Evolutionary conservation across 2,113 vertebrate genomes (phyloP).

Genomic region (Zingel zingel): DNA sequence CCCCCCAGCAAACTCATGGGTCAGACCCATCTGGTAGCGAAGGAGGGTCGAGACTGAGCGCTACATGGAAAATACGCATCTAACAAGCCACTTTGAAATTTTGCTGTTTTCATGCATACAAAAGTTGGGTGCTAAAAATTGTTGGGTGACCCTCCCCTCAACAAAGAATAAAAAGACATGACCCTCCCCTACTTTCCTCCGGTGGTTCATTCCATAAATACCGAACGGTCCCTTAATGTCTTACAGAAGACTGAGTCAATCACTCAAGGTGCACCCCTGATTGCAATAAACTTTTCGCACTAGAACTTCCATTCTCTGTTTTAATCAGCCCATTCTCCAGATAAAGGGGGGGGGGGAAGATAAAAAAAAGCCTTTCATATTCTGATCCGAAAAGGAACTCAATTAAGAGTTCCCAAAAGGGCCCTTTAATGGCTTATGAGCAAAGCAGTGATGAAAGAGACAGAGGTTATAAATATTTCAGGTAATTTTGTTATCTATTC

Average conservation of each 20-base stretch:
- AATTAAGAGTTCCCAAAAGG: conserved; percentile 83
- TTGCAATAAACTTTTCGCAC: conserved; percentile 65
- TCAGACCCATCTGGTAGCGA: too few species aligned
- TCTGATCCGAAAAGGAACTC: conserved; percentile 80
- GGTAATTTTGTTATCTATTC: conserved; percentile 82
- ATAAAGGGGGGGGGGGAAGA: conserved; percentile 57
- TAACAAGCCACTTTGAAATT: too few species aligned
- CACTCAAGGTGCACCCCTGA: conserved; percentile 67
- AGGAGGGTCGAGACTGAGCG: too few species aligned
- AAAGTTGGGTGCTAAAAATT: too few species aligned
- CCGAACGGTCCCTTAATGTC: conserved; percentile 28
- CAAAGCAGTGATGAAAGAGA: conserved; percentile 79
- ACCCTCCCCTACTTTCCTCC: too few species aligned
- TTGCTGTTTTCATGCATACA: too few species aligned
- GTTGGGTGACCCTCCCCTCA: too few species aligned
- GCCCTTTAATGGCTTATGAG: conserved; percentile 80
- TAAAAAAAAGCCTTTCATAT: conserved; percentile 80
- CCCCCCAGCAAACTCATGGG: too few species aligned
- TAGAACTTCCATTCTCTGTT: conserved; percentile 68
- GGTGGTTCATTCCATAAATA: too few species aligned
- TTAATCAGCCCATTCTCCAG: conserved; percentile 78
- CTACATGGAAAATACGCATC: too few species aligned
- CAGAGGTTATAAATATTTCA: conserved; percentile 85
- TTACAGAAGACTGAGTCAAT: conserved; percentile 58
- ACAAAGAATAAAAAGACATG: too few species aligned